Conservation (phyloP, 2,113 vertebrate genomes). For the Coracopsis vasa region DNA sequence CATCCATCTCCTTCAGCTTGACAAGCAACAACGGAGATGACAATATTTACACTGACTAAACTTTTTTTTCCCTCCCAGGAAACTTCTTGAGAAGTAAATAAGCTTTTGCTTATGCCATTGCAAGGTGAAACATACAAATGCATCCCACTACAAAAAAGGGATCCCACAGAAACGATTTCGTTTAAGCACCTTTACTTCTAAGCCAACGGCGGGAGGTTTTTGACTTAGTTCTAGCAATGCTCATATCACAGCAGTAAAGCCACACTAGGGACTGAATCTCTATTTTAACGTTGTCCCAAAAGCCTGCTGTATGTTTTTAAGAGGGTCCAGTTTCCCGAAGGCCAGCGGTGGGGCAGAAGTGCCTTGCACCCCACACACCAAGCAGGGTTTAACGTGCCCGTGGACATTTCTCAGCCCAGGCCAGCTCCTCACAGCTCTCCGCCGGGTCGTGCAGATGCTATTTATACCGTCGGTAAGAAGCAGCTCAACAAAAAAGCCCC, state of each 20-base stretch:
- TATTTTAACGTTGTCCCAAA: fast-evolving
- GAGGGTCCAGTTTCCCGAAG: background rate
- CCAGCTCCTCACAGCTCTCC: background rate
- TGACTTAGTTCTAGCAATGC: background rate
- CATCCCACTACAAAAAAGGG: background rate
- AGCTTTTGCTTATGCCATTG: fast-evolving
- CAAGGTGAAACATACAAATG: fast-evolving
- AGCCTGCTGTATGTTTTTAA: background rate
- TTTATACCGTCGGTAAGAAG: background rate
- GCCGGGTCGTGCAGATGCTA: background rate
- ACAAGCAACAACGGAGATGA: fast-evolving
- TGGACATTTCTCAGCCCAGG: background rate
- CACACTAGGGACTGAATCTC: fast-evolving
- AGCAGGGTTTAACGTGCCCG: background rate
- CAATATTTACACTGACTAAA: background rate
- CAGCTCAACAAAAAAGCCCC: fast-evolving
- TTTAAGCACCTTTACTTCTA: background rate
- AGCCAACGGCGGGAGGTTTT: fast-evolving
- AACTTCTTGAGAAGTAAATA: background rate
- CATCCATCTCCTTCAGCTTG: fast-evolving
- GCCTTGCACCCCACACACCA: fast-evolving
- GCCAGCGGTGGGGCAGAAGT: background rate
- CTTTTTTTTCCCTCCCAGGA: background rate
- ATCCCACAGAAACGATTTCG: background rate
- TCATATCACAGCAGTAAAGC: fast-evolving